Conservation (phyloP, 2,113 vertebrate genomes). For the Bubo bubo region DNA sequence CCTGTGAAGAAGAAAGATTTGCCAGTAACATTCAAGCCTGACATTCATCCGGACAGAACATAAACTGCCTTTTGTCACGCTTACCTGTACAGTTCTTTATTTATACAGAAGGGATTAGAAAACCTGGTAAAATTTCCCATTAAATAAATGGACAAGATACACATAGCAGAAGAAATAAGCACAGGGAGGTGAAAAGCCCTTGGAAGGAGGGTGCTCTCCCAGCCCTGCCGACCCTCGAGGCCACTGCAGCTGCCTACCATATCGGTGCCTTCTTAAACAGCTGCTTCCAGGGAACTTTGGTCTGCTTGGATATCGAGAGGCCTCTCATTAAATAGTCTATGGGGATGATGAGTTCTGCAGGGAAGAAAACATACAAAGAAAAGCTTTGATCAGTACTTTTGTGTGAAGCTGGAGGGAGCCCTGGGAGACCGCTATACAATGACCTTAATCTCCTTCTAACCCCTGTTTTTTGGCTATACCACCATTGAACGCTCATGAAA, state of each 20-base stretch:
- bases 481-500: background rate
- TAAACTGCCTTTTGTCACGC: background rate
- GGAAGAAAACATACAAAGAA: background rate
- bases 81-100: background rate
- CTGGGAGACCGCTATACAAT: background rate
- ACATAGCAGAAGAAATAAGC: background rate
- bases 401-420: background rate
- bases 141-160: background rate
- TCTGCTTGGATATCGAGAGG: constrained; percentile 76
- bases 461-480: background rate
- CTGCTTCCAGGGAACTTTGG: constrained; percentile 86
- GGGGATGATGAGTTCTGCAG: constrained; percentile 83
- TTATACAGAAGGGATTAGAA: background rate
- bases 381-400: background rate
- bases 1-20: background rate
- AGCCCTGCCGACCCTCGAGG: background rate
- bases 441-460: background rate
- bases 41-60: background rate
- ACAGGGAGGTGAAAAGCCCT: background rate
- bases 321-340: constrained; percentile 79
- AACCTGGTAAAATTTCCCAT: background rate
- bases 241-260: constrained; percentile 79
- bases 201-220: background rate
- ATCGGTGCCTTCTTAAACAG: constrained; percentile 89
- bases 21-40: background rate